Conservation (phyloP, 2,888 invertebrate species). For the Machimus rusticus region DNA sequence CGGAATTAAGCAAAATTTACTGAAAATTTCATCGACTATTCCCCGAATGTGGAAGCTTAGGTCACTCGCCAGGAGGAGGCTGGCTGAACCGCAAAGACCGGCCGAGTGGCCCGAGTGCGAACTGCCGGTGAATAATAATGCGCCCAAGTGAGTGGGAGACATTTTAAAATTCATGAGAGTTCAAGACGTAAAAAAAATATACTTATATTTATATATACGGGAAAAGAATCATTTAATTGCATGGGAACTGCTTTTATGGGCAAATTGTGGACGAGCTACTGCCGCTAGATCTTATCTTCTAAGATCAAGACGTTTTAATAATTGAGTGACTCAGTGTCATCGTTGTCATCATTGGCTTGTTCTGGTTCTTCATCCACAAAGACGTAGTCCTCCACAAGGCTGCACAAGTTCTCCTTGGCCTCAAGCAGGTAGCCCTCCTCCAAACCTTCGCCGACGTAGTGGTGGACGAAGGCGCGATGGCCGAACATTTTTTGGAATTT, state of each 20-base stretch:
- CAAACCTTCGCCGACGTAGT: conserved; percentile 79
- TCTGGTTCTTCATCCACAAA: conserved; percentile 63
- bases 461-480: conserved; percentile 88
- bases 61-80: neutral
- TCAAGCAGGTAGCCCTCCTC: conserved; percentile 73
- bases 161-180: neutral
- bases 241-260: neutral
- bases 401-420: conserved; percentile 70
- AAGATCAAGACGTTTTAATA: neutral
- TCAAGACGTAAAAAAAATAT: neutral
- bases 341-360: neutral
- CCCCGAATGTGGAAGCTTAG: neutral
- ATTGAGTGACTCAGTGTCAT: neutral
- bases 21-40: neutral
- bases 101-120: neutral
- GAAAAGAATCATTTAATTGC: neutral
- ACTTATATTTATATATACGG: neutral
- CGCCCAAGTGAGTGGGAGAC: neutral
- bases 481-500: conserved; percentile 85
- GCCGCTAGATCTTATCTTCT: neutral
- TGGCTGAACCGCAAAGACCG: neutral
- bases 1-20: neutral
- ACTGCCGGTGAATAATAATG: neutral
- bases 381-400: conserved; percentile 72
- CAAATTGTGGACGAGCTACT: neutral